Evolutionary conservation across 2,113 vertebrate genomes (phyloP), one percentile per base, ranked within the genome.

Genomic region (Platichthys flesus): DNA sequence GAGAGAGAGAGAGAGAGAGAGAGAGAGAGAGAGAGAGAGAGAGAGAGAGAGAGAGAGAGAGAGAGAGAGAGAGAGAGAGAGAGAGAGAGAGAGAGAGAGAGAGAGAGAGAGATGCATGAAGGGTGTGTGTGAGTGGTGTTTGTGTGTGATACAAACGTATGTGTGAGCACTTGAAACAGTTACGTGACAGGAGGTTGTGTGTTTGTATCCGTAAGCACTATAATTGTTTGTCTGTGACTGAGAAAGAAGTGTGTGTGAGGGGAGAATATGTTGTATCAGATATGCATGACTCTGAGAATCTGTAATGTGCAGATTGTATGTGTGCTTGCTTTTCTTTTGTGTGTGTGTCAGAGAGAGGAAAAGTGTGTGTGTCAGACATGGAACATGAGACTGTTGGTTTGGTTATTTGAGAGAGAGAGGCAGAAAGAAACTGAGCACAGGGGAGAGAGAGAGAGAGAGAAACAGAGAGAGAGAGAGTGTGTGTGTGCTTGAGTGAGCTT

Each of bases 311-410:
- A 85, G 83, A 78, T 84, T 89, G 63, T 69, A 66, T 90, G 66
- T 9, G 55, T 84, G 64, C 49, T 1, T 82, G 63, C 67, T 62
- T 75, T 62, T n/a, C 23, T 76, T 65, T 70, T 60, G 83, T 86
- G 65, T 57, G 59, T 61, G 64, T 70, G 59, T 65, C 16, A 24
- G 57, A 35, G 58, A 64, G 73, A 60, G 64, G 15, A 85, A 65
- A 67, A 64, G 64, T 64, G 59, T 49, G 65, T 85, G 81, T 89
- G 84, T 87, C 51, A 75, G 81, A 82, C 88, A 90, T 88, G 90
- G 92, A 93, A 93, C 90, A 92, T 92, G 90, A 92, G 87, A 93
- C 89, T 90, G 91, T 92, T 86, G 86, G 85, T 86, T 90, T 90
- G 92, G 90, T 88, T 92, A 90, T 92, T 87, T 88, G 90, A 85